A percentile compares a stretch with the other conserved stretches of the same genome.
Conservation (phyloP, 2,888 invertebrate species). For the Orgyia antiqua region DNA sequence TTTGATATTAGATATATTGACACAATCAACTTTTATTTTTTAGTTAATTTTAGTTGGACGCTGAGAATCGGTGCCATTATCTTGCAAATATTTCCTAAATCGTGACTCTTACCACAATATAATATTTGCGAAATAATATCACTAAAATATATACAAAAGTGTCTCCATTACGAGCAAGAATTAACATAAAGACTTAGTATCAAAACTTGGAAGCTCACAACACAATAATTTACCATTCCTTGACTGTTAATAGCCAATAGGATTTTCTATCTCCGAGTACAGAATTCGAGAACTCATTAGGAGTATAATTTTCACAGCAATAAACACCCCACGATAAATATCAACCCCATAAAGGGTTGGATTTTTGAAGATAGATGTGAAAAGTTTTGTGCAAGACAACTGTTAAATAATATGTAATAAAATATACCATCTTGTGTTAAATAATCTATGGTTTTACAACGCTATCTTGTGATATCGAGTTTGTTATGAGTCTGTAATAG, state of each 20-base stretch:
- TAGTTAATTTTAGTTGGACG: too few species aligned
- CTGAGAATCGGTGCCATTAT: too few species aligned
- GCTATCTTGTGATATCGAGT: background rate
- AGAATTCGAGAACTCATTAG: constrained; percentile 74
- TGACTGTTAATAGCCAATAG: constrained; percentile 75
- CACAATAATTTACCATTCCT: constrained; percentile 65
- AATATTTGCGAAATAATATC: too few species aligned
- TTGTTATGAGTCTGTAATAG: too few species aligned
- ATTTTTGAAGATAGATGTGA: constrained; percentile 28
- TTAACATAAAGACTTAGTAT: constrained; percentile 59
- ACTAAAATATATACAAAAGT: too few species aligned
- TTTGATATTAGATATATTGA: too few species aligned
- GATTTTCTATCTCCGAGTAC: constrained; percentile 63
- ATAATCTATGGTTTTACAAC: background rate
- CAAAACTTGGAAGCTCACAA: constrained; percentile 36
- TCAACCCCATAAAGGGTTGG: constrained; percentile 58
- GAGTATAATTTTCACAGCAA: constrained; percentile 75
- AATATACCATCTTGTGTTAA: constrained; percentile 1
- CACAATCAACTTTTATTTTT: too few species aligned
- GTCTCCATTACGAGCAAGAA: constrained; percentile 37
- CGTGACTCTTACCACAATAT: too few species aligned
- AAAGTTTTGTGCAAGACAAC: constrained; percentile 17
- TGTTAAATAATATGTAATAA: constrained; percentile 11
- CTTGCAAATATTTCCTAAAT: too few species aligned
- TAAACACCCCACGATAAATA: constrained; percentile 75